phyloP scores from a whole-genome alignment of 2,888 invertebrate genomes.

The Scaptomyza parva region DNA sequence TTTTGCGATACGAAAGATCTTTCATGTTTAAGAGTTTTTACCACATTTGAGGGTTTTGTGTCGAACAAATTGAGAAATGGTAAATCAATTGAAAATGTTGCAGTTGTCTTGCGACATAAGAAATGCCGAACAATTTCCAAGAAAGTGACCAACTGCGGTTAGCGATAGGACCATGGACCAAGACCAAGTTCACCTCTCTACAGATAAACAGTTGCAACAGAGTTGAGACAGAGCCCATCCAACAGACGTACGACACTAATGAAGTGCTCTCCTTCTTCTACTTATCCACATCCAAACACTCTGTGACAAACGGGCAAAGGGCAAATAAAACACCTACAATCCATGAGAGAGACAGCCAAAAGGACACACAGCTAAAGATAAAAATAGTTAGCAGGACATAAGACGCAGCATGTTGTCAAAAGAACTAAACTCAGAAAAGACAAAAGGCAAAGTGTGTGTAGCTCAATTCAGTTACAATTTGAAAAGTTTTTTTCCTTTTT shows the following conservation, averaged over 20 bases:
- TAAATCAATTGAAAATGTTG: slow-evolving; percentile 54
- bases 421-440: slow-evolving; percentile 6
- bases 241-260: slow-evolving; percentile 66
- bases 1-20: not conserved
- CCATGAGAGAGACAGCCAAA: slow-evolving; percentile 14
- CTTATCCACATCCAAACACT: not conserved
- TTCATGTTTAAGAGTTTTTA: slow-evolving; percentile 11
- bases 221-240: slow-evolving; percentile 1
- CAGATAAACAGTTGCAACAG: not conserved
- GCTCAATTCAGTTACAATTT: slow-evolving; percentile 3
- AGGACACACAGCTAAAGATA: slow-evolving; percentile 3
- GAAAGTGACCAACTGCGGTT: slow-evolving; percentile 78
- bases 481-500: not conserved
- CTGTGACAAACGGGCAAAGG: slow-evolving; percentile 24
- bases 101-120: slow-evolving; percentile 47
- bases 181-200: not conserved
- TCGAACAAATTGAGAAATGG: slow-evolving; percentile 34
- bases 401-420: slow-evolving; percentile 39
- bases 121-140: slow-evolving; percentile 57
- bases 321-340: slow-evolving; percentile 76
- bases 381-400: slow-evolving; percentile 5
- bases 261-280: slow-evolving; percentile 63
- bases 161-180: slow-evolving; percentile 47
- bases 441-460: slow-evolving; percentile 29
- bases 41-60: slow-evolving; percentile 2